phyloP scores from a whole-genome alignment of 2,797 vertebrate species.

The Eurystomus glaucurus region DNA sequence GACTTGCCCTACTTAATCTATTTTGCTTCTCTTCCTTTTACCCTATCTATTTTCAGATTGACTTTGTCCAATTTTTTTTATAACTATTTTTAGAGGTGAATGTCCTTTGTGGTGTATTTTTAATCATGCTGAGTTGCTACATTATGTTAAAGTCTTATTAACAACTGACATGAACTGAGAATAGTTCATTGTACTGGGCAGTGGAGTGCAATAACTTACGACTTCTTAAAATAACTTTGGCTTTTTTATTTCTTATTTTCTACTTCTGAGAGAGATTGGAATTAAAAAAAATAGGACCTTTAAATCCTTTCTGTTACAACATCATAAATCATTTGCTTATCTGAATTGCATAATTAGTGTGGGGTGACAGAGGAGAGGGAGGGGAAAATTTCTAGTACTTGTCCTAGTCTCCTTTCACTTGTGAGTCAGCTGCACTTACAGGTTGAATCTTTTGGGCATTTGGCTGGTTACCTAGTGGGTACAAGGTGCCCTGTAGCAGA shows the following conservation, averaged over 20 bases:
- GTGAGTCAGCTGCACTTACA: not conserved
- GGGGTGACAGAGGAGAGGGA: not conserved
- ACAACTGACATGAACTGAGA: constrained; percentile 51
- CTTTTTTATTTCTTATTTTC: constrained; percentile 49
- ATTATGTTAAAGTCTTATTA: constrained; percentile 66
- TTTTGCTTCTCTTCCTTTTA: constrained; percentile 19
- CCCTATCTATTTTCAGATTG: constrained; percentile 48
- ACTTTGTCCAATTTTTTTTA: constrained; percentile 24
- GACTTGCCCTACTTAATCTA: constrained; percentile 30
- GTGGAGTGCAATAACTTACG: constrained; percentile 43
- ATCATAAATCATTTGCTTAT: constrained; percentile 28
- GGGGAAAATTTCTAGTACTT: not conserved
- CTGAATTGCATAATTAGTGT: not conserved
- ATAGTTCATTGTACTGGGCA: constrained; percentile 55
- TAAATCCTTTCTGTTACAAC: not conserved
- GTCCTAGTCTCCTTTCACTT: not conserved
- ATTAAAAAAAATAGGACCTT: not conserved
- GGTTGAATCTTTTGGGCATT: not conserved
- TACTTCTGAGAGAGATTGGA: constrained; percentile 12
- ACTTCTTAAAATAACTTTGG: constrained; percentile 59
- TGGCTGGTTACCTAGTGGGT: not conserved
- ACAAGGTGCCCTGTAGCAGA: not conserved
- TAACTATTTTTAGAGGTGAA: constrained; percentile 51
- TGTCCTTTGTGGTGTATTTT: constrained; percentile 66
- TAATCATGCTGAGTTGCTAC: constrained; percentile 56